Evolutionary conservation across 1,140 invertebrate species (phyloP), one percentile per base, ranked within the genome.

Genomic region (Aporrectodea caliginosa): DNA sequence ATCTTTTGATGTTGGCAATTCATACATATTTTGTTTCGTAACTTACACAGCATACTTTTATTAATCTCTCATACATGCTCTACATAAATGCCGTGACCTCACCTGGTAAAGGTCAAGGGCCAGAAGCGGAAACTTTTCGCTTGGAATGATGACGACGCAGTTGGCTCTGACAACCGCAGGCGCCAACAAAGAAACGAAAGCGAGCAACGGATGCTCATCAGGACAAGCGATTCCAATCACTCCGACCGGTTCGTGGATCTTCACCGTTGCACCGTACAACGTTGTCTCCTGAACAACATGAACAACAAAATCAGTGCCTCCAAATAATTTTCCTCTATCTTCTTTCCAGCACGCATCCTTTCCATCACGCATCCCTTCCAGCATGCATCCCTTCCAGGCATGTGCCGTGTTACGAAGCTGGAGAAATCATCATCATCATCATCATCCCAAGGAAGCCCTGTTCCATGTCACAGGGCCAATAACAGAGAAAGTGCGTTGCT

Each of bases 211-310:
- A 43, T 82, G 83, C 16, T 85, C 78, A 78, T 89, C 87, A n/a
- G 89, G 88, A 82, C 89, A 89, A 30, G 87, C 86, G 75, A 90
- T 88, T 16, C 87, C 90, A 71, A 91, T 86, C n/a, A 90, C 87
- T 58, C 90, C 90, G 16, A 90, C 79, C 29, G 90, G 87, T 79
- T 90, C 80, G 29, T 89, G 85, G 6, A 88, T 80, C 80, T 88
- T 85, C 27, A 88, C 83, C 33, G 89, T 89, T 29, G 84, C 84
- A 27, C 89, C 89, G 83, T 88, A 89, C 22, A 88, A 79, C n/a
- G 85, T 86, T 0, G 89, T 90, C 79, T 90, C 89, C 87, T 89
- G 80, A 1, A 81, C 83, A 75, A 82, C 30, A 72, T 70, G 70
- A 79, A 16, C 16, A 43, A 71, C 70, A 31, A 69, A 30, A 32